Evolutionary conservation across 1,140 invertebrate species (phyloP), one percentile per base, ranked within the genome.

Genomic region (Steinernema feltiae): DNA sequence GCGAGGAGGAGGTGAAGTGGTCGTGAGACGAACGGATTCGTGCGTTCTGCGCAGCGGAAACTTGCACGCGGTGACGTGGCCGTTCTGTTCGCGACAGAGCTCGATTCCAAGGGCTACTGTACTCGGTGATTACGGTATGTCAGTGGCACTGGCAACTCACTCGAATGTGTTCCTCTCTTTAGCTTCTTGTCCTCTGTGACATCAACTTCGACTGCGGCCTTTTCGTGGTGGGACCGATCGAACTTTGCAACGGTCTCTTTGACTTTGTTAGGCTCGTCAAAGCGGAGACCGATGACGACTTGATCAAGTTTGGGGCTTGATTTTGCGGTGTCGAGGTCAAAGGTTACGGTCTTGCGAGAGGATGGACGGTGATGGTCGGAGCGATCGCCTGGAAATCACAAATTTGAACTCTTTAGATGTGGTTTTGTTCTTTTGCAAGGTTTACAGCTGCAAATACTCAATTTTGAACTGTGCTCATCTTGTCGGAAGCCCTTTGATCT

Each of bases 1-100:
- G 7, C n/a, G n/a, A 41, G 53, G 12, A n/a, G 53, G 53, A 63
- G 53, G 53, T 15, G 53, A 63, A n/a, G 53, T 15, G 24, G 53
- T 21, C 15, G 15, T 17, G 12, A 63, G 24, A 21, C 12, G 70
- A 75, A 46, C 70, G 30, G 70, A 24, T 69, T 72, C 74, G 32
- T 24, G 24, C 3, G 53, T 15, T 27, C 53, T 63, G 2, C 53
- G 15, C 3, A 63, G 53, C 2, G 74, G 77, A 69, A 70, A 78
- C 63, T 76, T 78, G n/a, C 73, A 72, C 3, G 77, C 77, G 1
- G 74, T 71, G 3, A 78, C 77, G n/a, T 70, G 46, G 21, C 73
- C 77, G 18, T 76, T 78, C 29, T 78, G 77, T 71, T 78, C 77
- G 35, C 74, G 17, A 27, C 72, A 73, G 73, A 78, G 70, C 32